These are phyloP conservation scores for Rutilus rutilus DNA, from an alignment of 2,113 vertebrate species.

Conservation along the genomic window DNA sequence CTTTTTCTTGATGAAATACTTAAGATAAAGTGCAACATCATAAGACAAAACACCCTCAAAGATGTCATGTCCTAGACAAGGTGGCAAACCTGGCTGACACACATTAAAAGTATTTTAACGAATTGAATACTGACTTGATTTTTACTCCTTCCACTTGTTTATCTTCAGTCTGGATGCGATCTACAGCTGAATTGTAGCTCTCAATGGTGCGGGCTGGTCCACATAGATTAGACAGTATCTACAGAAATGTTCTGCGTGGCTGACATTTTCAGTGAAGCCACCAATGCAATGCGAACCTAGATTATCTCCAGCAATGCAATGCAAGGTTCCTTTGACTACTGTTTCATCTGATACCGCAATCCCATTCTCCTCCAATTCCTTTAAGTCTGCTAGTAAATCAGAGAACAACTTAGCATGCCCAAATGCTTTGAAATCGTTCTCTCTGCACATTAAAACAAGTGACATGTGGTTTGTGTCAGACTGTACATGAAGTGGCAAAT, in stretches of 20 bases:
- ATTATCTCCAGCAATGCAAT: background rate
- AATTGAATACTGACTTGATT: background rate
- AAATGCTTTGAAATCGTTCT: conserved; percentile 55
- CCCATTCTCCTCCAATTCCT: background rate
- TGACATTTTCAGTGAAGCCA: background rate
- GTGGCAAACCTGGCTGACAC: too few relatives aligned
- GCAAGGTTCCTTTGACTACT: background rate
- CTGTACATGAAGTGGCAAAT: conserved; percentile 33
- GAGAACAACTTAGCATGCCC: conserved; percentile 30
- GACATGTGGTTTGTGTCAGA: conserved; percentile 54
- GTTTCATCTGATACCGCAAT: background rate
- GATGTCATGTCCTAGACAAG: too few relatives aligned
- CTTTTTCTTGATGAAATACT: too few relatives aligned
- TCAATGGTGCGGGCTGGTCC: background rate
- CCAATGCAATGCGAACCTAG: background rate
- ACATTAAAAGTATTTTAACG: too few relatives aligned
- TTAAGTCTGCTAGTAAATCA: background rate
- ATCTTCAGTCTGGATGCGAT: background rate
- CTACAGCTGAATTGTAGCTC: background rate
- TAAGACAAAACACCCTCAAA: too few relatives aligned
- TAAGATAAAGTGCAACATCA: too few relatives aligned
- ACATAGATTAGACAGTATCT: too few relatives aligned
- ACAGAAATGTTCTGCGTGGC: too few relatives aligned
- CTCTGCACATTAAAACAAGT: conserved; percentile 54
- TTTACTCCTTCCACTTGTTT: background rate